phyloP scores from a whole-genome alignment of 2,888 invertebrate genomes.

The Lochmaea capreae region DNA sequence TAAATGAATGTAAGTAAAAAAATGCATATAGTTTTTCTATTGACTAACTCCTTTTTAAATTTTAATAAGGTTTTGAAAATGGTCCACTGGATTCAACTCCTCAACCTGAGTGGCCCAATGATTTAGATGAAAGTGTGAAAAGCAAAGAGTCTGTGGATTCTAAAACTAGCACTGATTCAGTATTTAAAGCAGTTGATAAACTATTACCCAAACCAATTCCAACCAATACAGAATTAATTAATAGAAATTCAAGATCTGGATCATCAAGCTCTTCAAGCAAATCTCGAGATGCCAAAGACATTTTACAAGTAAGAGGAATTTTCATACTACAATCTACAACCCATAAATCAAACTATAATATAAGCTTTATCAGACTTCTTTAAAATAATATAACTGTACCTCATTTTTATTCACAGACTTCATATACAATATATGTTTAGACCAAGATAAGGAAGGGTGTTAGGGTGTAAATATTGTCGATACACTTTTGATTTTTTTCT shows the following conservation, averaged over 20 bases:
- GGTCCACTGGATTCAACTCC: constrained; percentile 43
- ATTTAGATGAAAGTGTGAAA: constrained; percentile 36
- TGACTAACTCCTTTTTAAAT: neutral
- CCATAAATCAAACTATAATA: too few species aligned
- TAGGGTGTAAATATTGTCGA: too few species aligned
- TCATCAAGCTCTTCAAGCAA: constrained; percentile 26
- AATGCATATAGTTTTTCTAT: neutral
- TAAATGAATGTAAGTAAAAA: constrained; percentile 40
- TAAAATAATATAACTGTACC: too few species aligned
- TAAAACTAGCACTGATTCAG: constrained; percentile 39
- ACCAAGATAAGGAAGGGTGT: too few species aligned
- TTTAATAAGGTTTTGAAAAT: constrained; percentile 14
- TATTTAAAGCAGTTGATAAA: constrained; percentile 49
- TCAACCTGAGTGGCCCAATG: constrained; percentile 47
- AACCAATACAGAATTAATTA: constrained; percentile 10
- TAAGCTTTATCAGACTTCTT: too few species aligned
- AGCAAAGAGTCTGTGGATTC: constrained; percentile 30
- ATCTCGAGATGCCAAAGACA: constrained; percentile 42
- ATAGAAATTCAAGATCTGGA: constrained; percentile 26
- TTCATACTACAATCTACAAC: neutral
- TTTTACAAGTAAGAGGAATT: constrained; percentile 22
- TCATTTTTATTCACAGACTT: too few species aligned
- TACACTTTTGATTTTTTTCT: too few species aligned
- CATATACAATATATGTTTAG: too few species aligned
- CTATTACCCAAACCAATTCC: constrained; percentile 25